These are phyloP conservation scores for Callorhinus ursinus DNA, from an alignment of 2,113 vertebrate species.

Conservation along the genomic window DNA sequence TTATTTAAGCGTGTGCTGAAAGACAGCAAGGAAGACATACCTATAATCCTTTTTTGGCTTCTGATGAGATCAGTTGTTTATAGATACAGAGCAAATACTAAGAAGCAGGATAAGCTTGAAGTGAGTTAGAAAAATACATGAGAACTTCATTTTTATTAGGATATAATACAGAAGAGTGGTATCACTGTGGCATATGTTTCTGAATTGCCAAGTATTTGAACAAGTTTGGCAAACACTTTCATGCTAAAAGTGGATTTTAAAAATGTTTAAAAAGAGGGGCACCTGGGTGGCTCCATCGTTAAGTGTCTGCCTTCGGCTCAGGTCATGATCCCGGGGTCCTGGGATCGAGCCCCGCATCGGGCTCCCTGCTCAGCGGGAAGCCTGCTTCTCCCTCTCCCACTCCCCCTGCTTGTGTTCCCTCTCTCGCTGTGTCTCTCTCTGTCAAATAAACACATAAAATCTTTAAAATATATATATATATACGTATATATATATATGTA, in stretches of 20 bases:
- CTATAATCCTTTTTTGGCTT: background rate
- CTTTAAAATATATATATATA: too few species aligned
- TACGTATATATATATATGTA: too few species aligned
- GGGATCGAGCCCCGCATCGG: too few species aligned
- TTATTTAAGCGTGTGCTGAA: background rate
- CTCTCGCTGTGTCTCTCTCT: too few species aligned
- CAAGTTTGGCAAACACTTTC: background rate
- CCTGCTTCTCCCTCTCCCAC: too few species aligned
- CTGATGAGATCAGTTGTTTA: background rate
- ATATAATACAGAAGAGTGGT: background rate
- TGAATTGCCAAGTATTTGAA: slow-evolving; percentile 12
- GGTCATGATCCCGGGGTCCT: too few species aligned
- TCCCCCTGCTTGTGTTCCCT: too few species aligned
- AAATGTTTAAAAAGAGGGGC: background rate
- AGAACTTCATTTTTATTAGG: background rate
- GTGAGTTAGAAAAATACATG: background rate
- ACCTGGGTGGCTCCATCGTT: too few species aligned
- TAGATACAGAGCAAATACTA: background rate
- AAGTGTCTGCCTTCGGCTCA: too few species aligned
- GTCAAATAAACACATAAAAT: background rate
- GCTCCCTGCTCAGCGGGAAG: too few species aligned
- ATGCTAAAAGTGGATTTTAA: background rate
- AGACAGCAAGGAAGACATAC: background rate
- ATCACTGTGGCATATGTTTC: background rate
- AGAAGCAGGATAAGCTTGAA: background rate